phyloP scores from a whole-genome alignment of 2,888 invertebrate genomes.

The Girardia tigrina region DNA sequence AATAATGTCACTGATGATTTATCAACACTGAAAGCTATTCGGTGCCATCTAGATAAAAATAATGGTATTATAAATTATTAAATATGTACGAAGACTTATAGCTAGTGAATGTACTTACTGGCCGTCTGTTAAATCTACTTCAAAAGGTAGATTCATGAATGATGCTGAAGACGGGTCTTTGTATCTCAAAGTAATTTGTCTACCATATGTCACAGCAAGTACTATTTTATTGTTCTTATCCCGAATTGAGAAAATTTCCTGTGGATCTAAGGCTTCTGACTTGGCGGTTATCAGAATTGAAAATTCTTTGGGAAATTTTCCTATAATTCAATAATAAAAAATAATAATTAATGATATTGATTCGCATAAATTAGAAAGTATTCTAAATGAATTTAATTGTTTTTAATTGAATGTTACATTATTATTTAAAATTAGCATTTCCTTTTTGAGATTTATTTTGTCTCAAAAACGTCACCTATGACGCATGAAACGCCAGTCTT shows the following conservation, averaged over 20 bases:
- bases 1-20: constrained; percentile 21
- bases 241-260: constrained; percentile 24
- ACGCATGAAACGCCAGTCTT: too few species aligned
- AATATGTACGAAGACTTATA: too few species aligned
- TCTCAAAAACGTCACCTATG: too few species aligned
- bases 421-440: too few species aligned
- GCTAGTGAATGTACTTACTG: constrained; percentile 19
- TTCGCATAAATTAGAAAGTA: too few species aligned
- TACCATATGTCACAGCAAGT: constrained; percentile 29
- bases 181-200: constrained; percentile 24
- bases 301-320: constrained; percentile 25
- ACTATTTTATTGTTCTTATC: constrained; percentile 19
- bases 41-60: constrained; percentile 31
- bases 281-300: constrained; percentile 27
- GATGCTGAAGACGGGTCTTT: not conserved
- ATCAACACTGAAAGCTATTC: constrained; percentile 34
- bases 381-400: too few species aligned
- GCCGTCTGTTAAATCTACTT: constrained; percentile 25
- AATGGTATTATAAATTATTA: too few species aligned
- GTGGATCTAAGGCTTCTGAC: not conserved
- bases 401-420: too few species aligned
- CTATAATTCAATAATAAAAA: not conserved
- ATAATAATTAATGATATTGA: too few species aligned
- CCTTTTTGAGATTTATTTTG: too few species aligned
- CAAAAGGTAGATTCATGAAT: constrained; percentile 9